Evolutionary conservation across 2,888 invertebrate genomes (phyloP).

Genomic region (Coenonympha arcania): DNA sequence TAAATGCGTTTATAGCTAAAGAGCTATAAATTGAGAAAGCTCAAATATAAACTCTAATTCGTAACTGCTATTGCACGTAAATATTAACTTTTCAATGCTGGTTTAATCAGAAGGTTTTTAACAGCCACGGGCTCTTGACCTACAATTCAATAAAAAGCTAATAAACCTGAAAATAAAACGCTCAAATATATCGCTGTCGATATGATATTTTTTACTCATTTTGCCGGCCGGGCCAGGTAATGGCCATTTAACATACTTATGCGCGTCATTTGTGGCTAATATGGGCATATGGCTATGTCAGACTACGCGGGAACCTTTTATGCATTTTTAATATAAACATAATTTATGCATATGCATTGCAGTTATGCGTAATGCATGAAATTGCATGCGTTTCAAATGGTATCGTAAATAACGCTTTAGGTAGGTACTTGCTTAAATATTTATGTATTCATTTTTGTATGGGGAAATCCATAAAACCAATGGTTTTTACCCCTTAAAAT

Average conservation of each 20-base stretch:
- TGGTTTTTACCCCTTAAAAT: no score
- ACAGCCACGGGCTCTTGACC: background rate
- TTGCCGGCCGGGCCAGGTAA: background rate
- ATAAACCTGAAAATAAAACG: constrained; percentile 1
- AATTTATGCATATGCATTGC: background rate
- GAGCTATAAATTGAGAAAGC: no score
- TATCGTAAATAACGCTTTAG: background rate
- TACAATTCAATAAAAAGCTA: constrained; percentile 1
- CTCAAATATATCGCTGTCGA: background rate
- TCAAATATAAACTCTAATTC: no score
- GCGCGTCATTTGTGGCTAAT: background rate
- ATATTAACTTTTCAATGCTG: no score
- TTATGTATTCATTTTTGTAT: background rate
- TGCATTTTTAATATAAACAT: background rate
- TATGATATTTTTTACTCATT: background rate
- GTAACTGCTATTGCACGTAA: background rate
- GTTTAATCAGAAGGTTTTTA: background rate
- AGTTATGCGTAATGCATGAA: no score
- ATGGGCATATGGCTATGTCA: background rate
- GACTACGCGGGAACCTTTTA: background rate
- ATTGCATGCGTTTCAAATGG: background rate
- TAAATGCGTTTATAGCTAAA: no score
- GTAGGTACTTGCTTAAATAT: no score
- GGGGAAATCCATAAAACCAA: no score
- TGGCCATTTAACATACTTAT: background rate